Evolutionary conservation across 2,797 vertebrate species (phyloP).

Genomic region (Enteromius anoplus): DNA sequence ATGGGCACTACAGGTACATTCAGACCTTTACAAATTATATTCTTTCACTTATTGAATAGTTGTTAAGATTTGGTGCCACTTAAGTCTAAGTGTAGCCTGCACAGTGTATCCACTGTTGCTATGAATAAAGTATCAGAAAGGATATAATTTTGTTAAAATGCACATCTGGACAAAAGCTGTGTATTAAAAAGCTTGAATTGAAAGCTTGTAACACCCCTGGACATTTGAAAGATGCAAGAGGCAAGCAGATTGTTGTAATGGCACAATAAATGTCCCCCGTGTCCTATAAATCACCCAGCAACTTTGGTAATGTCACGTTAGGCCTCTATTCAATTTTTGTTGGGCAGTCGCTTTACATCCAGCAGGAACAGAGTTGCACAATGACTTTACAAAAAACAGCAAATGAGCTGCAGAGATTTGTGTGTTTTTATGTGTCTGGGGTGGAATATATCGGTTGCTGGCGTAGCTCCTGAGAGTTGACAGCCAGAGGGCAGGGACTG

Average conservation of each 20-base stretch:
- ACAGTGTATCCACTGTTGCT: neutral
- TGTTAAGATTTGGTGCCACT: too few species aligned
- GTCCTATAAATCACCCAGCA: conserved; percentile 53
- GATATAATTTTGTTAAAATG: neutral
- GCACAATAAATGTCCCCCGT: conserved; percentile 41
- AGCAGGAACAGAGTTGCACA: conserved; percentile 47
- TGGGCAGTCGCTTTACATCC: conserved; percentile 13
- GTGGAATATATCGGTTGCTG: conserved; percentile 11
- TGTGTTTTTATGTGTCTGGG: conserved; percentile 16
- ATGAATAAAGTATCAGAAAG: neutral
- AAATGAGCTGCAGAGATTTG: conserved; percentile 37
- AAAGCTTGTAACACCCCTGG: conserved; percentile 26
- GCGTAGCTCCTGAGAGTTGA: neutral
- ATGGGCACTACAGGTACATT: conserved; percentile 90
- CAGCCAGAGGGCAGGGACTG: conserved; percentile 15
- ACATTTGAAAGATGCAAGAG: conserved; percentile 42
- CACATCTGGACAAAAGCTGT: conserved; percentile 23
- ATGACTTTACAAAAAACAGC: conserved; percentile 53
- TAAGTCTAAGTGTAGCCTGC: neutral
- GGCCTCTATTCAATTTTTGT: conserved; percentile 51
- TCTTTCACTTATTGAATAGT: neutral
- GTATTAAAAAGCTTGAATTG: neutral
- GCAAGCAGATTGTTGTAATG: conserved; percentile 41
- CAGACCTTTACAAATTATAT: neutral
- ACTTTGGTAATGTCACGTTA: conserved; percentile 52